Base-by-base conservation (phyloP, 2,113 vertebrate genomes). In the Barnardius zonarius region DNA sequence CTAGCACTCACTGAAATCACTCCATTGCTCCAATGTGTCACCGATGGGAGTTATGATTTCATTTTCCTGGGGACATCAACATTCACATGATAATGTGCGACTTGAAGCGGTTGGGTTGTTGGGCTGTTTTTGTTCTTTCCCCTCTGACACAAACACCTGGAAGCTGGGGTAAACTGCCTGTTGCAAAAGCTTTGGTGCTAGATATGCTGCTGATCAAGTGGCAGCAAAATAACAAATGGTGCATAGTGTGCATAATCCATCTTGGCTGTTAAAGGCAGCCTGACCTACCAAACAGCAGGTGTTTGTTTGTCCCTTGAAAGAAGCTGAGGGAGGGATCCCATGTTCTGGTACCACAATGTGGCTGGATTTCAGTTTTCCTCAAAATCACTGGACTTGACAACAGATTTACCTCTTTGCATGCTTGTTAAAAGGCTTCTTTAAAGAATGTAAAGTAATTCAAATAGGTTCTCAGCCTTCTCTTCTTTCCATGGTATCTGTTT, bases 1-100 rank as follows among this genome's bases (percentile, higher is more conserved):
- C 93, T 90, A 39, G 37, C 90, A 52, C 66, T 10, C 95, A 93
- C 95, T 27, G 44, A 33, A 95, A 95, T 77, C 46, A 31, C 94
- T 92, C 84, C 61, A 35, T 97, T 48, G 74, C 94, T 92, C 92
- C 83, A 5, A 41, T 88, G 94, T 92, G 94, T 97, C 95, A 93
- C 95, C 17, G 9, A 41, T 31, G 69, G 90, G 73, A 91, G 75
- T 95, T 95, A 92, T 86, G 96, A 97, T 93, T 97, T 96, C 90
- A 93, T 97, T 96, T 86, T 96, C 95, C 93, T 7, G 12, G 88
- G 93, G 85, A 86, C 61, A 83, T 44, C 55, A 7, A 6, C 5
- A 4, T 59, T 91, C 95, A 88, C 74, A 5, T 96, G 94, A 95
- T 61, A 27, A 83, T 11, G 25, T 9, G n/a, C 24, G 57, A 25